A percentile compares a stretch with the other conserved stretches of the same genome.
phyloP scores from a whole-genome alignment of 2,888 invertebrate species.

The Malachius bipustulatus region DNA sequence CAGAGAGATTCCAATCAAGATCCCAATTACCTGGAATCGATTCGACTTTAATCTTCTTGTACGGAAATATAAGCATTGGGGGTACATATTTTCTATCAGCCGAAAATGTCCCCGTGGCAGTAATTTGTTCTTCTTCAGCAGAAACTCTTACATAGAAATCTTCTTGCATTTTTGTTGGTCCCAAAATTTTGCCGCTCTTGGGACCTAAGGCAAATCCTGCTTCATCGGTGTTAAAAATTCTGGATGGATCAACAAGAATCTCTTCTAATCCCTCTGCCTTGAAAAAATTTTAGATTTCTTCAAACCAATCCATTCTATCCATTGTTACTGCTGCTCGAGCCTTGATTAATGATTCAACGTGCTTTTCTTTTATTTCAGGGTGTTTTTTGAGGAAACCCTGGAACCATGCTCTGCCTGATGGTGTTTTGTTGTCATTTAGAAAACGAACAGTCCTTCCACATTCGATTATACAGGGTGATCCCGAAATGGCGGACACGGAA shows the following conservation, averaged over 20 bases:
- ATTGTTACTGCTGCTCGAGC: constrained; percentile 1
- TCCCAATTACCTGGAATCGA: constrained; percentile 1
- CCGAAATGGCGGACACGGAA: no score
- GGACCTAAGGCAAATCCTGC: no score
- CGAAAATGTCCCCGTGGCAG: constrained; percentile 2
- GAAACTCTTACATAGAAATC: constrained; percentile 2
- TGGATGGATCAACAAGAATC: constrained; percentile 4
- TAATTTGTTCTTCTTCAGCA: constrained; percentile 1
- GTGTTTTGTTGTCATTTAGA: neutral
- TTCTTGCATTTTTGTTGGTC: constrained; percentile 2
- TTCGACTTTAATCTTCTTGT: neutral
- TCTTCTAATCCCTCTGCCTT: constrained; percentile 4
- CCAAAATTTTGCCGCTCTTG: constrained; percentile 6
- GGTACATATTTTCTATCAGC: constrained; percentile 2
- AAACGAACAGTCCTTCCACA: constrained; percentile 2
- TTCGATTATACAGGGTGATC: constrained; percentile 1
- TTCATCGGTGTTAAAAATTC: constrained; percentile 5
- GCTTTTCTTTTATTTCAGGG: constrained; percentile 6
- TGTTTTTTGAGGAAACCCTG: constrained; percentile 3
- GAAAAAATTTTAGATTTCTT: constrained; percentile 1
- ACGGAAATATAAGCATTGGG: neutral
- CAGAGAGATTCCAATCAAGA: constrained; percentile 1
- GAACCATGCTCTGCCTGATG: constrained; percentile 6
- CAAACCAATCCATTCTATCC: constrained; percentile 6
- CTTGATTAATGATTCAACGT: constrained; percentile 5